phyloP scores from a whole-genome alignment of 2,113 vertebrate species.

The Vidua macroura region DNA sequence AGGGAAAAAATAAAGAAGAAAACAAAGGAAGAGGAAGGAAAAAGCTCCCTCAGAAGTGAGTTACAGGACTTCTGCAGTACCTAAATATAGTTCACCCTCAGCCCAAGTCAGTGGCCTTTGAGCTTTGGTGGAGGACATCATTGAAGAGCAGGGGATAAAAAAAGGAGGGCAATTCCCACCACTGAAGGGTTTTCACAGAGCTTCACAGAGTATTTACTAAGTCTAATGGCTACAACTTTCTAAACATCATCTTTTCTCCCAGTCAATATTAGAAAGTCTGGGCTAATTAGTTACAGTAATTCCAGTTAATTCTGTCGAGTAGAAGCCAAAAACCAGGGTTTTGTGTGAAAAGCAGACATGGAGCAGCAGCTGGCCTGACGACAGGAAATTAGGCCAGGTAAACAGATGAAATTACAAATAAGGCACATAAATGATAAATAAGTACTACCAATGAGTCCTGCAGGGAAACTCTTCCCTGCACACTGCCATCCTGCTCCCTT shows the following conservation, averaged over 20 bases:
- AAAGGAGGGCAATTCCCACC: not conserved
- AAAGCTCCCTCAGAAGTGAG: not conserved
- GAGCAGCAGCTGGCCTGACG: not conserved
- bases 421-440: not conserved
- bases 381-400: not conserved
- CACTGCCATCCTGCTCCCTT: not conserved
- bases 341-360: not conserved
- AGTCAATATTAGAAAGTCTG: not conserved
- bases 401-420: not conserved
- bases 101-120: not conserved
- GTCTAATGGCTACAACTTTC: not conserved
- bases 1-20: rapidly evolving
- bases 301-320: not conserved
- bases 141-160: not conserved
- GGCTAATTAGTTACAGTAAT: not conserved
- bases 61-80: not conserved
- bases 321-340: not conserved
- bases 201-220: not conserved
- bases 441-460: not conserved
- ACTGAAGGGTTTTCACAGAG: not conserved
- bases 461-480: not conserved
- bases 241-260: not conserved
- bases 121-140: not conserved
- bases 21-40: not conserved
- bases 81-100: not conserved